phyloP scores from a whole-genome alignment of 2,797 vertebrate genomes.

The Gallinago stenura region DNA sequence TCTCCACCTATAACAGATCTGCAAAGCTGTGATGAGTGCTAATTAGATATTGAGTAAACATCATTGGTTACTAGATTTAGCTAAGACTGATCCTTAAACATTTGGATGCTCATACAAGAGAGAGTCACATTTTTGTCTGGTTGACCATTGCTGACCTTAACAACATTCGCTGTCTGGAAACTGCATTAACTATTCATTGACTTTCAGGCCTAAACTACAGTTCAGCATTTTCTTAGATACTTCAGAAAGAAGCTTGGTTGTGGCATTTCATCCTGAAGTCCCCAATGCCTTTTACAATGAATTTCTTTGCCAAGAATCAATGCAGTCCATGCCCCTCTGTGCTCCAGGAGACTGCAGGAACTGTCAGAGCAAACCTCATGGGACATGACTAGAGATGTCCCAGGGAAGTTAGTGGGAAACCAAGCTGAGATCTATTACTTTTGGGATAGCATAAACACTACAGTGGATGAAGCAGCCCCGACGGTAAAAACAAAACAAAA shows the following conservation, averaged over 20 bases:
- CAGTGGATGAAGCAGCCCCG: neutral
- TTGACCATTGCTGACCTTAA: neutral
- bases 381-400: neutral
- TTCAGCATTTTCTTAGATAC: neutral
- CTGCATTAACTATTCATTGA: neutral
- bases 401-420: neutral
- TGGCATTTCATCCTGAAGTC: neutral
- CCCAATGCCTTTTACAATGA: neutral
- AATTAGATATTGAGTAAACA: neutral
- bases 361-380: neutral
- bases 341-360: neutral
- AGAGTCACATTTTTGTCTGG: neutral
- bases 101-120: neutral
- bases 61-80: neutral
- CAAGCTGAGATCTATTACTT: neutral
- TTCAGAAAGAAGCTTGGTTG: neutral
- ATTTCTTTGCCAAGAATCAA: neutral
- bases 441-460: neutral
- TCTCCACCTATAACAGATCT: neutral
- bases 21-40: neutral
- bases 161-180: neutral
- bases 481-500: neutral
- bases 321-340: neutral
- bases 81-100: neutral
- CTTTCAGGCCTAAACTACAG: neutral